Conservation (phyloP, 2,888 invertebrate species). For the Rotaria sp. region DNA sequence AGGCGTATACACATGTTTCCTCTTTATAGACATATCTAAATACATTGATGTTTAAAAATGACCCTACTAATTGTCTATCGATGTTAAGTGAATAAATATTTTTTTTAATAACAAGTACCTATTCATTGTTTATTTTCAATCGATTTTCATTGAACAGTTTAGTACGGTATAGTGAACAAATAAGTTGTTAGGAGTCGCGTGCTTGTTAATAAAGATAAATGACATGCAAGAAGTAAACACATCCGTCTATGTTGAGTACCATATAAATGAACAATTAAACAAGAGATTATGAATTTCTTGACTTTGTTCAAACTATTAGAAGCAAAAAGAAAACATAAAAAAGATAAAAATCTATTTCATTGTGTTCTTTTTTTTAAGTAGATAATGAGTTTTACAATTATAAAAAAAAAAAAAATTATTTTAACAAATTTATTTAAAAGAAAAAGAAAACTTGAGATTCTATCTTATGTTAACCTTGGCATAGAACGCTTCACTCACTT, state of each 20-base stretch:
- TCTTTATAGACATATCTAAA: not conserved
- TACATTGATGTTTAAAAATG: not conserved
- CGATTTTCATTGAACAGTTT: no score
- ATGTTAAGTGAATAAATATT: not conserved
- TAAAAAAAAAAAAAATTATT: no score
- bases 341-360: no score
- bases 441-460: not conserved
- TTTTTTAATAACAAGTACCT: not conserved
- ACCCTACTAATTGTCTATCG: not conserved
- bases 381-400: no score
- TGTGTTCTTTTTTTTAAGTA: no score
- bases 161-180: not conserved
- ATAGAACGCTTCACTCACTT: not conserved
- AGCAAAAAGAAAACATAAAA: no score
- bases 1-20: not conserved
- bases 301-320: no score
- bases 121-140: constrained; percentile 3
- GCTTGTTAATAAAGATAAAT: constrained; percentile 1
- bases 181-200: not conserved
- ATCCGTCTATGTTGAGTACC: not conserved
- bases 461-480: not conserved
- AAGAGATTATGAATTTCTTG: not conserved
- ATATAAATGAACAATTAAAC: not conserved
- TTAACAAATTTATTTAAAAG: no score
- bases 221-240: constrained; percentile 9